phyloP scores from a whole-genome alignment of 2,888 invertebrate species.

The Andrena bucephala region DNA sequence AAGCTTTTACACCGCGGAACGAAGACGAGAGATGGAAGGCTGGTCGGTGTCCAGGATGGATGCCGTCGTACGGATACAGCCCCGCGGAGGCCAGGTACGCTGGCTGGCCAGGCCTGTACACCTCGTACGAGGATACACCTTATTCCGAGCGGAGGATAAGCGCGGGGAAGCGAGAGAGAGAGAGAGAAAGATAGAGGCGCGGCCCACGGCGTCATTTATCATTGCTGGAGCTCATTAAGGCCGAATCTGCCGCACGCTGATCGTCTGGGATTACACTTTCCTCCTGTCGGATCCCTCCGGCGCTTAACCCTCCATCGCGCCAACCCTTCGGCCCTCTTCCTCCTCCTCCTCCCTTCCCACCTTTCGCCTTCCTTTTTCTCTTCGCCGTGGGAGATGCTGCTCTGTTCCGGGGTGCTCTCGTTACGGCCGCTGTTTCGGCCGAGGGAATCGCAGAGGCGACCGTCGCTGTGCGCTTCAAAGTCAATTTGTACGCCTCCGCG shows the following conservation, averaged over 20 bases:
- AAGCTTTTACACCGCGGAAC: constrained; percentile 78
- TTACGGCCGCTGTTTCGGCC: constrained; percentile 11
- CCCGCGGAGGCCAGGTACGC: constrained; percentile 65
- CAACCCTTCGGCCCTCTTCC: constrained; percentile 45
- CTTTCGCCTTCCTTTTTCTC: constrained; percentile 34
- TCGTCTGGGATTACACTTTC: constrained; percentile 81
- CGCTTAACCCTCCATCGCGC: constrained; percentile 69
- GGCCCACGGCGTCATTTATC: constrained; percentile 85
- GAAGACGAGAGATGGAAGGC: constrained; percentile 73
- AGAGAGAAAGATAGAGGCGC: constrained; percentile 83
- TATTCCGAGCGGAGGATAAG: constrained; percentile 75
- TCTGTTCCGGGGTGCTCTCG: constrained; percentile 39
- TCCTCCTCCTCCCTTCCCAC: constrained; percentile 22
- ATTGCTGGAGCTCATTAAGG: constrained; percentile 86
- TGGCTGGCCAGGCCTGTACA: constrained; percentile 30
- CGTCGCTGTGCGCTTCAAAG: too few species aligned
- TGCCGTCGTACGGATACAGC: constrained; percentile 65
- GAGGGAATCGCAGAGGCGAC: background rate
- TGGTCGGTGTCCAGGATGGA: constrained; percentile 65
- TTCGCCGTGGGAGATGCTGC: background rate
- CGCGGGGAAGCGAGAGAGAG: constrained; percentile 55
- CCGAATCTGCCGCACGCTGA: constrained; percentile 84
- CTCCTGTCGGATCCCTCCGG: constrained; percentile 68
- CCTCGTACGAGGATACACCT: constrained; percentile 72
- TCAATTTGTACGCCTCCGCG: too few species aligned